Conservation (phyloP, 2,888 invertebrate species). For the Leptopterna dolabrata region DNA sequence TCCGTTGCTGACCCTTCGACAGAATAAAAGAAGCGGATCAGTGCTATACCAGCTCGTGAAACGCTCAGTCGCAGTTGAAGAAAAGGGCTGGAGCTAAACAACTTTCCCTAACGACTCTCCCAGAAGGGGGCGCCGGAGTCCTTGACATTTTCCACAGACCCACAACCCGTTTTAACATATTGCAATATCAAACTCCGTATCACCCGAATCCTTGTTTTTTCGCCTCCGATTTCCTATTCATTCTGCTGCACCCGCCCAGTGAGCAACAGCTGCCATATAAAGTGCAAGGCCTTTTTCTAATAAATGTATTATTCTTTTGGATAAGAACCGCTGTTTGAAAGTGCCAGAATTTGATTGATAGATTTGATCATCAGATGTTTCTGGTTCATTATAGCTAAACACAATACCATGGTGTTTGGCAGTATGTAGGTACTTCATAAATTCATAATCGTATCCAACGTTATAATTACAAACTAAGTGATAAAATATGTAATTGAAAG, state of each 20-base stretch:
- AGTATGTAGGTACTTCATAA: no score
- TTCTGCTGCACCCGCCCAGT: neutral
- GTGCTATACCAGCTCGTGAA: neutral
- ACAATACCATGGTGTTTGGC: no score
- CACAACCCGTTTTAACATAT: constrained; percentile 37
- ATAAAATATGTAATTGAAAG: no score
- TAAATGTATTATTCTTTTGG: neutral
- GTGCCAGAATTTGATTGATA: no score
- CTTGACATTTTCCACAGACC: constrained; percentile 25
- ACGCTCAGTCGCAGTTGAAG: neutral
- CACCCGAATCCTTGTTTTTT: constrained; percentile 6
- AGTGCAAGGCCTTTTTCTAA: neutral
- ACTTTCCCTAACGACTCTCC: constrained; percentile 1
- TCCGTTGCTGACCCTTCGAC: neutral
- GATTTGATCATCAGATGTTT: no score
- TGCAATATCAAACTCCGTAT: neutral
- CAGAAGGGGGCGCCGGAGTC: neutral
- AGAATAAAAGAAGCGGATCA: neutral
- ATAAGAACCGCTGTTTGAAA: no score
- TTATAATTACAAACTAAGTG: no score
- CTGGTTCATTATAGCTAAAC: no score
- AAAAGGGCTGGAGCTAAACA: neutral
- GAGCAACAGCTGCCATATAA: neutral
- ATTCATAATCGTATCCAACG: no score
- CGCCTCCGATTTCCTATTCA: neutral